Evolutionary conservation across 2,113 vertebrate species (phyloP), one percentile per base, ranked within the genome.

Genomic region (Garra rufa): DNA sequence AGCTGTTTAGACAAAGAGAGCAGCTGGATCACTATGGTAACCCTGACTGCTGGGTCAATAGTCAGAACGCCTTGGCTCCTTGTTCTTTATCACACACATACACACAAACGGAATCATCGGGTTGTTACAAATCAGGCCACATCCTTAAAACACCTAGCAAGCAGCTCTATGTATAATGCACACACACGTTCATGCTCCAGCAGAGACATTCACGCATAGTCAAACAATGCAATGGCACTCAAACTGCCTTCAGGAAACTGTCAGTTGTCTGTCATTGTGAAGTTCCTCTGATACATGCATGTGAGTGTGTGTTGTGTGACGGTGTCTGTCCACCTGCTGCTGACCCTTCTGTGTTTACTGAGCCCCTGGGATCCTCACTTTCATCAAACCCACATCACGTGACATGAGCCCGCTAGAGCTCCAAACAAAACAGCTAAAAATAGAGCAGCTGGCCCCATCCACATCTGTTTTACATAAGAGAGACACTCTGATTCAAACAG

Each of bases 341-440:
- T 88, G 86, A 93, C 91, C 90, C 90, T 91, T 90, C 89, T 93
- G 92, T 94, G 94, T 94, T 94, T 93, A 93, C 87, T 90, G 91
- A 48, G 89, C 82, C 90, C 91, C 90, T 93, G 92, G 93, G 92
- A 92, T 93, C 91, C 92, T 95, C 90, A 91, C 92, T 94, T 91
- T 94, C 91, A 95, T 92, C 93, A 89, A 77, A 44, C 87, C 85
- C 82, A 77, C 83, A 92, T 90, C 94, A 93, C 85, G 91, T 93
- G 93, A 95, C 0, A 28, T 89, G 79, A 3, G 73, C 88, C 92
- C 89, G 92, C 91, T 94, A 91, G 93, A 93, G 92, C 92, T 93
- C 91, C 92, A 91, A 91, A 92, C 92, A 83, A 77, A 30, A 89
- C 88, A 87, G 92, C 92, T 94, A 95, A 93, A 95, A 94, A 95